Evolutionary conservation across 2,113 vertebrate genomes (phyloP).

Genomic region (Desmodus rotundus): DNA sequence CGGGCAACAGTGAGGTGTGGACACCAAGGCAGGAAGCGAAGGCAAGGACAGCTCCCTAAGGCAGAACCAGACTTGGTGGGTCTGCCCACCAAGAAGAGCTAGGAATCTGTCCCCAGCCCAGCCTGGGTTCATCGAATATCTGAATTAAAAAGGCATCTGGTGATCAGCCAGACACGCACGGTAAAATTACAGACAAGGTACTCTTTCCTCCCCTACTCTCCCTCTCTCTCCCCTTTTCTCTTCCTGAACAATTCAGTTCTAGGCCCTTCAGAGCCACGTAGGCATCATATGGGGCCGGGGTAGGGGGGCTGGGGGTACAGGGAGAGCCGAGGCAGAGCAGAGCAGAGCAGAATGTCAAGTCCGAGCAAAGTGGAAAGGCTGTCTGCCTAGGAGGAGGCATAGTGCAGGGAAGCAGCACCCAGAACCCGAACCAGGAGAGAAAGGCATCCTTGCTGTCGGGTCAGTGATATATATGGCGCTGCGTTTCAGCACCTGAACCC

Average conservation of each 20-base stretch:
- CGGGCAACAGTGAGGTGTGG: not conserved
- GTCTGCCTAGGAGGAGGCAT: rapidly evolving
- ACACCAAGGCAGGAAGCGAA: not conserved
- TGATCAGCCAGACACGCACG: not conserved
- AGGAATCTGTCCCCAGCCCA: not conserved
- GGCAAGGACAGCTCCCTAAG: not conserved
- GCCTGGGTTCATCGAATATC: not conserved
- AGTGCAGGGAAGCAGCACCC: too few relatives aligned
- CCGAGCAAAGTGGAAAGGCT: too few relatives aligned
- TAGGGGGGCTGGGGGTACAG: not conserved
- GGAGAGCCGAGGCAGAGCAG: not conserved
- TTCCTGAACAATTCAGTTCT: not conserved
- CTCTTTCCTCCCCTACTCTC: not conserved
- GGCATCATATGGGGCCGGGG: not conserved
- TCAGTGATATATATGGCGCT: too few relatives aligned
- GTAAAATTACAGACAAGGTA: not conserved
- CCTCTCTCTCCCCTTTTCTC: not conserved
- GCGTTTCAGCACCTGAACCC: not conserved
- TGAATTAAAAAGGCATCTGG: not conserved
- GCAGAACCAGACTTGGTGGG: not conserved
- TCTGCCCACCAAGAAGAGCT: not conserved
- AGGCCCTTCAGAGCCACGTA: not conserved
- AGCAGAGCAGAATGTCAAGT: not conserved
- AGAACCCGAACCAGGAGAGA: not conserved
- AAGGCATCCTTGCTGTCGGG: rapidly evolving